Percentiles rank a stretch among this genome's conserved stretches.
Conservation (phyloP, 2,888 invertebrate species). For the Bhutanitis thaidina region DNA sequence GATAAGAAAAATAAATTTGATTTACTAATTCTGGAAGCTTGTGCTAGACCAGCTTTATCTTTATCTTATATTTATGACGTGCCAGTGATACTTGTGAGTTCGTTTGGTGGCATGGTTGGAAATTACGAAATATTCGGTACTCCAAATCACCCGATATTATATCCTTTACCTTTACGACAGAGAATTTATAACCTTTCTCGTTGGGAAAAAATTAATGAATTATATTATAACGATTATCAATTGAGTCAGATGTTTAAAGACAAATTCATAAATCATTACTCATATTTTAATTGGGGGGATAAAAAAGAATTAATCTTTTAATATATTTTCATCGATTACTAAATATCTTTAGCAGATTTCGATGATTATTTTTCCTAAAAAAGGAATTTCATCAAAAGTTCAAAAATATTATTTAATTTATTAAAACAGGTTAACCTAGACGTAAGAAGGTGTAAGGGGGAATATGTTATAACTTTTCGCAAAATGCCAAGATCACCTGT, state of each 20-base stretch:
- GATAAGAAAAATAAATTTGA: conserved; percentile 33
- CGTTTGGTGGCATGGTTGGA: conserved; percentile 31
- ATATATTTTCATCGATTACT: too few relatives aligned
- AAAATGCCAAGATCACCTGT: too few relatives aligned
- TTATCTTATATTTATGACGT: conserved; percentile 39
- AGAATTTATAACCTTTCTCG: conserved; percentile 26
- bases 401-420: too few relatives aligned
- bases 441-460: too few relatives aligned
- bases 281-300: too few relatives aligned
- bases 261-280: too few relatives aligned
- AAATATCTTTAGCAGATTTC: too few relatives aligned
- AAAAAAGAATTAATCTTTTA: too few relatives aligned
- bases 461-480: too few relatives aligned
- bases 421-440: too few relatives aligned
- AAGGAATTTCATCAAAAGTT: too few relatives aligned
- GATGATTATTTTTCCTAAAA: too few relatives aligned
- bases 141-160: conserved; percentile 36
- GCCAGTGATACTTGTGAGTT: conserved; percentile 47
- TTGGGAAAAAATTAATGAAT: conserved; percentile 28
- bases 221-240: conserved; percentile 20
- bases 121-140: conserved; percentile 33
- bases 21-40: conserved; percentile 42
- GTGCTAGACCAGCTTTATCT: conserved; percentile 29
- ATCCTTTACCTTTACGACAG: conserved; percentile 24
- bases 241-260: conserved; percentile 6